Evolutionary conservation across 2,113 vertebrate species (phyloP), one percentile per base, ranked within the genome.

Genomic region (Chloebia gouldiae): DNA sequence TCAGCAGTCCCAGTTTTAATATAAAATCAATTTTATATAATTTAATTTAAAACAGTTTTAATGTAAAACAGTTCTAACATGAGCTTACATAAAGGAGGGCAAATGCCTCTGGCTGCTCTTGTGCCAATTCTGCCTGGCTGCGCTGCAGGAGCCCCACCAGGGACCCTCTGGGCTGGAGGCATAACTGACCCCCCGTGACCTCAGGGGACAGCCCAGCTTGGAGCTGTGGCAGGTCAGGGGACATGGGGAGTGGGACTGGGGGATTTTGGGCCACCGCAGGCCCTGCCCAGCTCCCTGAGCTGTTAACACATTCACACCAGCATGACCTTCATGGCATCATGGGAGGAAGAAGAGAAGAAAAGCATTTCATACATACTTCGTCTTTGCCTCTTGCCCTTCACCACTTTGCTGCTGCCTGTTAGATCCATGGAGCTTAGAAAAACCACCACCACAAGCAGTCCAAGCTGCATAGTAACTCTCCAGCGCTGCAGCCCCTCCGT

Each of bases 381-480:
- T 97, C 98, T 98, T 96, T 99, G 99, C 96, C 99, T 98, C 97
- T 99, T 99, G 94, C 98, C 98, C 98, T 98, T 99, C 97, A 97
- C 97, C 89, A 98, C 97, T 96, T 98, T 99, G 97, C 98, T 98
- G 98, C 98, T 98, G 81, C 98, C 97, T 45, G 97, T 91, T 88
- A 99, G 98, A 98, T 99, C 99, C 97, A 98, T 98, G 92, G 98
- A 98, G 98, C 98, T 99, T 96, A 99, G 98, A 98, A 99, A 98
- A 98, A 99, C 95, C 98, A 98, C 98, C 98, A 98, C 98, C 92
- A 97, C 98, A 98, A 99, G 97, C 97, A 99, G 98, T 98, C 99
- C 98, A 98, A 99, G 98, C 98, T 98, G 99, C 99, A 99, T 99
- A 99, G 99, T 99, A 98, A 98, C 98, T 98, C 92, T 97, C 97